These are phyloP conservation scores for Cassiopea andromeda DNA, from an alignment of 30 jellyfish, hydroid and myxozoan genomes.

Conservation along the genomic window DNA sequence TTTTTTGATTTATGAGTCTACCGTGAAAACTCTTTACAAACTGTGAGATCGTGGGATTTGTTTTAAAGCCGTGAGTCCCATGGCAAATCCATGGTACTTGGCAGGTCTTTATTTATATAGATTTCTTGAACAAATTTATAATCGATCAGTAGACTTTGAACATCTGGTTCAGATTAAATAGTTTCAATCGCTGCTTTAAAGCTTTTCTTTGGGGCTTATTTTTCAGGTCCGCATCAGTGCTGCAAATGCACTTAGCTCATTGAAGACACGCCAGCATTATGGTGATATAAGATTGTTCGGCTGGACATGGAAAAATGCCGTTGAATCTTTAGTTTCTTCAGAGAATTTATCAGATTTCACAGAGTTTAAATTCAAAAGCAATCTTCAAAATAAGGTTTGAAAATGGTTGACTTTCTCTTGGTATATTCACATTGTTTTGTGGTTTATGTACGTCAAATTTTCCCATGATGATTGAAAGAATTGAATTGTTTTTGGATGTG, in stretches of 20 bases:
- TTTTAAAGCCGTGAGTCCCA: too few relatives aligned
- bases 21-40: too few relatives aligned
- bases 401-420: neutral
- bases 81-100: too few relatives aligned
- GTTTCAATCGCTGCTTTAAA: too few relatives aligned
- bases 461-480: neutral
- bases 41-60: too few relatives aligned
- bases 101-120: too few relatives aligned
- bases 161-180: too few relatives aligned
- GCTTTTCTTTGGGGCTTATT: neutral
- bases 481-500: too few relatives aligned
- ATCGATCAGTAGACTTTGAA: too few relatives aligned
- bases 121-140: too few relatives aligned
- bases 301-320: constrained; percentile 57
- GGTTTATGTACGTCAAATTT: too few relatives aligned
- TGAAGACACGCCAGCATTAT: constrained; percentile 39
- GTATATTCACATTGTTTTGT: neutral
- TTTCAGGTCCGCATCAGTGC: constrained; percentile 96
- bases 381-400: constrained; percentile 80
- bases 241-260: constrained; percentile 81
- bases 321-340: constrained; percentile 81
- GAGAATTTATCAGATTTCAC: constrained; percentile 92
- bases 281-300: constrained; percentile 63
- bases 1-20: too few relatives aligned
- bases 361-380: constrained; percentile 87